phyloP scores from a whole-genome alignment of 2,113 vertebrate genomes.

The Ptychochromis oligacanthus region DNA sequence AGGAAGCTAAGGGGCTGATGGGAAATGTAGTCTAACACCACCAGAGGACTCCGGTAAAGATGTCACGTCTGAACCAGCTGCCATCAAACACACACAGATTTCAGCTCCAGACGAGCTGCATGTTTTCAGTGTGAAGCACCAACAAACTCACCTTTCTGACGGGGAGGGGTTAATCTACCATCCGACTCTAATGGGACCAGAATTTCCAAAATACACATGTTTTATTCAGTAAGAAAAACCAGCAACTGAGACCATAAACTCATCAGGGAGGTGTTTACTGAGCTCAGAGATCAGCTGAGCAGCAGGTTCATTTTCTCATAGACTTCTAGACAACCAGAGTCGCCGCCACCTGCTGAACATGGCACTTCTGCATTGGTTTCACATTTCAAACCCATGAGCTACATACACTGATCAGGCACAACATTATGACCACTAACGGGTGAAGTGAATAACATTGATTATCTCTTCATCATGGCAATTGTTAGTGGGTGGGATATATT shows the following conservation, averaged over 20 bases:
- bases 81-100: background rate
- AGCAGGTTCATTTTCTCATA: too few relatives aligned
- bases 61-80: accelerated
- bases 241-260: background rate
- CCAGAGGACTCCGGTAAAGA: background rate
- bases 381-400: too few relatives aligned
- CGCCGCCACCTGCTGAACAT: background rate
- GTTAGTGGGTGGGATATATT: too few relatives aligned
- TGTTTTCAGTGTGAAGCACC: background rate
- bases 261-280: background rate
- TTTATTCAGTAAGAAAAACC: background rate
- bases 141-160: background rate
- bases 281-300: too few relatives aligned
- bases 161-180: too few relatives aligned
- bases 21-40: background rate
- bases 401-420: too few relatives aligned
- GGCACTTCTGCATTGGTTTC: background rate
- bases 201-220: too few relatives aligned
- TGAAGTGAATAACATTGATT: too few relatives aligned
- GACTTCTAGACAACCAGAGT: too few relatives aligned
- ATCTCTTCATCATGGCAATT: too few relatives aligned
- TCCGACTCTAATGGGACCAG: too few relatives aligned
- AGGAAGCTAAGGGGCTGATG: background rate
- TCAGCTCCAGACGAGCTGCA: background rate
- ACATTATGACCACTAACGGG: too few relatives aligned